Conservation (phyloP, 2,797 vertebrate species). For the Malurus splendens region DNA sequence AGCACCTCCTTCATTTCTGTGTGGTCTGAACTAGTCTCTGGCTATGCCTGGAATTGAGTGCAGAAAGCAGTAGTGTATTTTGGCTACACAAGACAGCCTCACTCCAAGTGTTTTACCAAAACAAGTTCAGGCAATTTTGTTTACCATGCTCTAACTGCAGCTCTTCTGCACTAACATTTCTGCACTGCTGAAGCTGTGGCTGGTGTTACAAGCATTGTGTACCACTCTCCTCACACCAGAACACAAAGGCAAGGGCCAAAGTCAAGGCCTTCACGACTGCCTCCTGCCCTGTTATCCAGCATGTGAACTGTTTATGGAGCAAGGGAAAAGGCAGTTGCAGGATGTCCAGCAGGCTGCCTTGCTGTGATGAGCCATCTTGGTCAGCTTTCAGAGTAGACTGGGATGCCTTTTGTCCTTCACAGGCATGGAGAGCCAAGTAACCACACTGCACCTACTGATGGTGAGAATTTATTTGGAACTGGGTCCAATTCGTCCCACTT, state of each 20-base stretch:
- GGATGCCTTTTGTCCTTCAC: background rate
- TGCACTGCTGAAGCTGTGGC: background rate
- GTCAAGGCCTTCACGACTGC: background rate
- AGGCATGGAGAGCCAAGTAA: background rate
- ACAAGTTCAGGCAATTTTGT: background rate
- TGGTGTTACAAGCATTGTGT: background rate
- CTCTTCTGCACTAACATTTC: background rate
- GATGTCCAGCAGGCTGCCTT: background rate
- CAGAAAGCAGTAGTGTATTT: background rate
- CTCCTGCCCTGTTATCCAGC: background rate
- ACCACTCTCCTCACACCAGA: background rate
- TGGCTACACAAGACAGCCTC: background rate
- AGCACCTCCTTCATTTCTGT: background rate
- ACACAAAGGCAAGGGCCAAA: background rate
- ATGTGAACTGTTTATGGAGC: background rate
- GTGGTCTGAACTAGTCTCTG: background rate
- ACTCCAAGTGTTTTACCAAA: background rate
- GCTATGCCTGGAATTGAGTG: background rate
- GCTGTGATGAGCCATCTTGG: background rate
- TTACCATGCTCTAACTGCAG: background rate
- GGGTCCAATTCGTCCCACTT: background rate
- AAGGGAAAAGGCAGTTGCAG: background rate
- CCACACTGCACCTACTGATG: background rate
- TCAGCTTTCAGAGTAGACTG: background rate
- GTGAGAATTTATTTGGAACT: background rate